Evolutionary conservation across 2,797 vertebrate species (phyloP).

Genomic region (Propithecus perrieri): DNA sequence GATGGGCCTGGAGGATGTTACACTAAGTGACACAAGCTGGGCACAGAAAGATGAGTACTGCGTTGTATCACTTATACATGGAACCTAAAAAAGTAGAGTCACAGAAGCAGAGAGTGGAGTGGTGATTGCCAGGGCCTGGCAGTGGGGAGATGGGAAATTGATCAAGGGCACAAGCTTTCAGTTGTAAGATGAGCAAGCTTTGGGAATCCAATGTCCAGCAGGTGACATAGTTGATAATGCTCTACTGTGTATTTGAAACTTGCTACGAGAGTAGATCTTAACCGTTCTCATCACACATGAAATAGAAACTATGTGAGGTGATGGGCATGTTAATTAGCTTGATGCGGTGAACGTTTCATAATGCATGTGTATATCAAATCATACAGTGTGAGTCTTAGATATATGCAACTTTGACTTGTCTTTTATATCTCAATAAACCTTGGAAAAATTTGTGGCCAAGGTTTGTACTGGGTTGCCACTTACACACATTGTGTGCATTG

Average conservation of each 20-base stretch:
- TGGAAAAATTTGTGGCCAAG: not conserved
- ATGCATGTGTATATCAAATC: not conserved
- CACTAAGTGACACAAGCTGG: not conserved
- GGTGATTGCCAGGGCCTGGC: not conserved
- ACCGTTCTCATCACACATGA: not conserved
- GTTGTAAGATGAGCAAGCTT: not conserved
- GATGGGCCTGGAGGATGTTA: rapidly evolving
- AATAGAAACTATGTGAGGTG: no score
- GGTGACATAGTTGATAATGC: no score
- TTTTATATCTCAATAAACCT: not conserved
- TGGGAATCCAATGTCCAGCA: not conserved
- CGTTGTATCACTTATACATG: no score
- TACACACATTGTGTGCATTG: rapidly evolving
- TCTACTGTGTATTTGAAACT: not conserved
- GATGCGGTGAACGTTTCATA: not conserved
- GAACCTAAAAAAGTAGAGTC: not conserved
- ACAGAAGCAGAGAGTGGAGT: not conserved
- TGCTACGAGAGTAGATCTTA: not conserved
- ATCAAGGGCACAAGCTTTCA: not conserved
- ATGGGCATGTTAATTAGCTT: not conserved
- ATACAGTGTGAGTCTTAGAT: not conserved
- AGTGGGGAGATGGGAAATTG: no score
- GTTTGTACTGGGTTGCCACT: not conserved
- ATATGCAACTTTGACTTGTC: not conserved
- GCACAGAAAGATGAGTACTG: not conserved